These are phyloP conservation scores for Gryllus longicercus DNA, from an alignment of 2,888 invertebrate species.

Conservation along the genomic window DNA sequence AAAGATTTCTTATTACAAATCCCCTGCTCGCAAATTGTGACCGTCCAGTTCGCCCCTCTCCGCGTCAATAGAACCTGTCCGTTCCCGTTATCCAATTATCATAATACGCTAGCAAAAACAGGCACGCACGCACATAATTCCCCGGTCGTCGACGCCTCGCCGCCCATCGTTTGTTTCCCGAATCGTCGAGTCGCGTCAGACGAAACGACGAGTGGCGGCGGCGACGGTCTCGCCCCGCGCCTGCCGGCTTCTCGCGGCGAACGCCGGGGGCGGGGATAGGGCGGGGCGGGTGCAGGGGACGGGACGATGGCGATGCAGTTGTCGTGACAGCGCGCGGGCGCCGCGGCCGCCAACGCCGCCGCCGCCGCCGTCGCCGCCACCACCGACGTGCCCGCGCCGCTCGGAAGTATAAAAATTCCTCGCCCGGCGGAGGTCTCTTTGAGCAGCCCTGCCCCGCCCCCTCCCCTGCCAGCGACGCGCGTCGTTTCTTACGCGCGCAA, in stretches of 20 bases:
- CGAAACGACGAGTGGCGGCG: too few species aligned
- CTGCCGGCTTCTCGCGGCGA: too few species aligned
- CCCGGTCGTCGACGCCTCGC: background rate
- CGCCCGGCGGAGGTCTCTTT: background rate
- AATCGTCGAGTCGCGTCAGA: too few species aligned
- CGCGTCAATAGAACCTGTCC: background rate
- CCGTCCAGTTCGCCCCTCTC: background rate
- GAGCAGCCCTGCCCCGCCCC: background rate
- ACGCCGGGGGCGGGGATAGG: too few species aligned
- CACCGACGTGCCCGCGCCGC: background rate
- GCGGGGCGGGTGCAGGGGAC: too few species aligned
- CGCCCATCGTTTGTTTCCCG: background rate
- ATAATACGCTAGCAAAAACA: background rate
- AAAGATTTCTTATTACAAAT: background rate
- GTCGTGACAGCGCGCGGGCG: too few species aligned
- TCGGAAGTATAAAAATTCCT: conserved; percentile 17
- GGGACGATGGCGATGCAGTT: too few species aligned
- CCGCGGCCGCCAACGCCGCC: background rate
- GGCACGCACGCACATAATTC: background rate
- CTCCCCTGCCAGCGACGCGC: background rate
- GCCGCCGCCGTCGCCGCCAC: background rate
- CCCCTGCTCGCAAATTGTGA: background rate
- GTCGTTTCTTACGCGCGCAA: background rate
- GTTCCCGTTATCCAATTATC: background rate
- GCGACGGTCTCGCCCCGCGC: too few species aligned